Percentiles rank a stretch among this genome's conserved stretches.
Evolutionary conservation across 2,888 invertebrate genomes (phyloP).

Genomic region (Eutolmus rufibarbis): DNA sequence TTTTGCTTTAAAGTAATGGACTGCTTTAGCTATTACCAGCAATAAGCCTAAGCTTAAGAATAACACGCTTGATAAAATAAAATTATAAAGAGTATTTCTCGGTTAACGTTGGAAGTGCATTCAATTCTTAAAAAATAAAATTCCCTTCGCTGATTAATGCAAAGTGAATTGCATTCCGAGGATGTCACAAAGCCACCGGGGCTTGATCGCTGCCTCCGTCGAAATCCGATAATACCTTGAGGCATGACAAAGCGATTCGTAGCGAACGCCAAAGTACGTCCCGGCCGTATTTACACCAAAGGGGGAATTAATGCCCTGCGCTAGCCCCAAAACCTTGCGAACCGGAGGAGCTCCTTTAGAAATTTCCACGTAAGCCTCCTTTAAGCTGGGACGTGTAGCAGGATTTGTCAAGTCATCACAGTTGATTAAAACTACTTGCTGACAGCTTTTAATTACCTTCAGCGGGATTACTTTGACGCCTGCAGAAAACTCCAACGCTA

Average conservation of each 20-base stretch:
- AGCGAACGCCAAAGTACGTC: background rate
- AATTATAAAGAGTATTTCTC: background rate
- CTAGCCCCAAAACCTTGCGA: background rate
- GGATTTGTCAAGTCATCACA: constrained; percentile 7
- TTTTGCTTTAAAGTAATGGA: no score
- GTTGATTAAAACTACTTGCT: constrained; percentile 15
- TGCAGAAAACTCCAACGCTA: background rate
- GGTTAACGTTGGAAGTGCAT: background rate
- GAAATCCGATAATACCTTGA: background rate
- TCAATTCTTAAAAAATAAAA: background rate
- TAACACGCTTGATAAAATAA: background rate
- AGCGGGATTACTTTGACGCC: background rate
- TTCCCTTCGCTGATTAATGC: background rate
- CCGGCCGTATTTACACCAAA: background rate
- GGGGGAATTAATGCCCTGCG: background rate
- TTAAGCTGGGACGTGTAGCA: background rate
- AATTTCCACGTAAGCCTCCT: background rate
- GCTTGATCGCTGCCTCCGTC: background rate
- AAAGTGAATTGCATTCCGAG: background rate
- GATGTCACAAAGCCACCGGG: background rate
- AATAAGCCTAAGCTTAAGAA: background rate
- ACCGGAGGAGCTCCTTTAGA: background rate
- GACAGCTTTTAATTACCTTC: constrained; percentile 13
- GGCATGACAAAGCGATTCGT: background rate
- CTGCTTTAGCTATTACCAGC: no score